Evolutionary conservation across 2,888 invertebrate species (phyloP), one percentile per base, ranked within the genome.

Genomic region (Acleris sparsana): DNA sequence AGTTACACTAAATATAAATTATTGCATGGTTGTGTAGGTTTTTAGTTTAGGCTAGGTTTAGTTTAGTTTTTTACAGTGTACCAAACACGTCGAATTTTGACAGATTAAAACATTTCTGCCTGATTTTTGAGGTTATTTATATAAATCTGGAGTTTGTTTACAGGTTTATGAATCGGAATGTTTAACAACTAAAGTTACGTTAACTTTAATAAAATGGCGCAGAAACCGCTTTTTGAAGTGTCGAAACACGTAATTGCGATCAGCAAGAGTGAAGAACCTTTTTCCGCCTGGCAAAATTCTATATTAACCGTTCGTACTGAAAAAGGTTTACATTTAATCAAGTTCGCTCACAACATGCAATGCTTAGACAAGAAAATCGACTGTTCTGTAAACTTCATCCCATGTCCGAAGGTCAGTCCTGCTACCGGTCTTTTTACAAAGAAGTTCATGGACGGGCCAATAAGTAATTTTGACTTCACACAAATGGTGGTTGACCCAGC

Each of bases 401-500:
- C 69, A 4, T 75, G 76, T 29, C 80, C 83, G 1, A 86, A 80
- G 65, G 75, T 71, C 7, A 86, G 87, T 68, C 85, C 88, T 0
- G 81, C 83, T 2, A 67, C 76, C 2, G 73, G 73, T 2, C 70
- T 88, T n/a, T 84, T 84, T 48, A 72, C 83, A 9, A 69, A 70
- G 13, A 74, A 70, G 17, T 77, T 84, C 64, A 70, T 84, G 4
- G 74, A 74, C 16, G 69, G 69, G 29, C 73, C 79, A 17, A 74
- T 87, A 64, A 77, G 70, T 29, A 90, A 88, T 70, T 72, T 80
- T 4, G 83, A 89, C 43, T 78, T 82, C 16, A 80, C 82, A 0
- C 85, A 88, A 72, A 82, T 89, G 85, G 73, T 87, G 7, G 66
- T 86, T 7, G 83, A 91, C 60, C 82, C 88, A 3, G 72, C 83